Base-by-base conservation (phyloP, 2,888 invertebrate genomes). In the Drosophila paramelanica region DNA sequence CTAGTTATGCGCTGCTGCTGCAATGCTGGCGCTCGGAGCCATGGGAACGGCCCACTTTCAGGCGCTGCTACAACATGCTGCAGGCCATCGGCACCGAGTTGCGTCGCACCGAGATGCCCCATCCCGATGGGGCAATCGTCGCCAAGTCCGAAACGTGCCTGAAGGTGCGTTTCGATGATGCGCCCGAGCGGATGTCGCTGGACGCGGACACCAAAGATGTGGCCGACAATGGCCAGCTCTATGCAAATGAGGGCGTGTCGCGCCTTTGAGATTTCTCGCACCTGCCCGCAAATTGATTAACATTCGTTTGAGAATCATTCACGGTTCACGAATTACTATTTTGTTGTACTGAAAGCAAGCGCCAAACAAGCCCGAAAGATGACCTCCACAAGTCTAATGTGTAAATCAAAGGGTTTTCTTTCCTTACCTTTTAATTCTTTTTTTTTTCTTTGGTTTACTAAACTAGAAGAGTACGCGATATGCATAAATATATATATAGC, bases 1-100 rank as follows among this genome's bases (percentile, higher is more conserved):
- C n/a, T 88, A 98, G 98, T 68, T 97, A 97, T 92, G 94, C 95
- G 79, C 92, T 98, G 58, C 97, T 99, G 94, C 93, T 96, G 71
- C 94, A 95, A 84, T 98, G 98, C 91, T 99, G 98, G 98, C 95
- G 95, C 87, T 96, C 95, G 88, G 94, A 94, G 47, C 95, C 97
- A 0, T 97, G 97, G 71, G 94, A 95, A 73, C 94, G 99, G 62
- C 98, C 98, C 1, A 96, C 96, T 51, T 99, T 99, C 92, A 95
- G 96, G 73, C 94, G 95, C 79, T 97, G 97, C 89, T 93, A 97
- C 45, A 95, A 95, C 38, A 73, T 78, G 5, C 53, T 91, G 13
- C 71, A 90, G 58, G 67, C 79, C n/a, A 87, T 92, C 17, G 89
- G 82, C 56, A 76, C 84, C 1, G 91, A 90, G 33, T 68, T 91